Percentiles rank a stretch among this genome's conserved stretches.
Evolutionary conservation across 92 coral and sea anemone species (phyloP).

Genomic region (Palythoa caribaeorum): DNA sequence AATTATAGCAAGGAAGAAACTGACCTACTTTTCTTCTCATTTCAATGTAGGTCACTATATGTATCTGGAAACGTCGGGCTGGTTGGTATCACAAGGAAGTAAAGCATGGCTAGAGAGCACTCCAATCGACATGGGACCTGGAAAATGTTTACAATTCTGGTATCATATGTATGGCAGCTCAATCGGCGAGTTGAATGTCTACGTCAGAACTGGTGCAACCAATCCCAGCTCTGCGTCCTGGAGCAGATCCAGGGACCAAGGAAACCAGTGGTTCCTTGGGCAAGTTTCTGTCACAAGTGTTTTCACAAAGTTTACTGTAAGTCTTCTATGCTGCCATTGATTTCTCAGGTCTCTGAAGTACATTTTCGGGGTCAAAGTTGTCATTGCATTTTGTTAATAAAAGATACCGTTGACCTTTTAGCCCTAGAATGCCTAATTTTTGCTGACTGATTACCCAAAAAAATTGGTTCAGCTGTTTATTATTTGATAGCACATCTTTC

Average conservation of each 20-base stretch:
- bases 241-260: slow-evolving; percentile 85
- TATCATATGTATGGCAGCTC: slow-evolving; percentile 96
- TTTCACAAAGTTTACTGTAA: slow-evolving; percentile 42
- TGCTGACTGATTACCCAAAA: too few species aligned
- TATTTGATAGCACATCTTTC: too few species aligned
- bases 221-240: slow-evolving; percentile 75
- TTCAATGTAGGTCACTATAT: slow-evolving; percentile 84
- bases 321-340: neutral
- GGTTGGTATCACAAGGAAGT: slow-evolving; percentile 26
- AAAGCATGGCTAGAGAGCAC: slow-evolving; percentile 88
- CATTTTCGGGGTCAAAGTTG: too few species aligned
- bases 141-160: slow-evolving; percentile 95
- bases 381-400: too few species aligned
- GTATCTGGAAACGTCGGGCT: slow-evolving; percentile 80
- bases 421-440: too few species aligned
- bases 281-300: slow-evolving; percentile 78
- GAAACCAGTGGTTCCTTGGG: slow-evolving; percentile 94
- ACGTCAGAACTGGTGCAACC: slow-evolving; percentile 60
- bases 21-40: neutral
- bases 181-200: slow-evolving; percentile 88
- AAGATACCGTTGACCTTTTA: too few species aligned
- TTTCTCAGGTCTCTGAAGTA: neutral
- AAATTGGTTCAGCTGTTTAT: too few species aligned
- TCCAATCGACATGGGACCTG: slow-evolving; percentile 67
- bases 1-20: neutral